phyloP scores from a whole-genome alignment of 2,113 vertebrate species.

The Coptodon bakossiorum region DNA sequence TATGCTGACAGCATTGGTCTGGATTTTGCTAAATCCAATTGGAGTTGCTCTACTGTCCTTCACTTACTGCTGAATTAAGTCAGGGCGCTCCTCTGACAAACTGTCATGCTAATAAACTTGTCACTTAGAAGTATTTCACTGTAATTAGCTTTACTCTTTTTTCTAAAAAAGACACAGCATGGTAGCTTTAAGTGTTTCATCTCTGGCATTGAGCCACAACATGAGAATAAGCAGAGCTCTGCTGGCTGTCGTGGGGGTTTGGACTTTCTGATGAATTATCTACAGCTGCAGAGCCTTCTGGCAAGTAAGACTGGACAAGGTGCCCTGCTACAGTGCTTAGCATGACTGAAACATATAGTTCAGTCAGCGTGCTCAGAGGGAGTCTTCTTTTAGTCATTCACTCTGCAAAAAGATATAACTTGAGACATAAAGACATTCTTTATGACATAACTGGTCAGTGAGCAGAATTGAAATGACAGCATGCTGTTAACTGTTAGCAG shows the following conservation, averaged over 20 bases:
- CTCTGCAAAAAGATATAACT: background rate
- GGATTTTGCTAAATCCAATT: background rate
- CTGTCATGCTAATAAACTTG: background rate
- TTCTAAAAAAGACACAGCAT: background rate
- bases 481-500: background rate
- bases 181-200: background rate
- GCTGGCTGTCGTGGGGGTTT: background rate
- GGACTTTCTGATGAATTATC: constrained; percentile 3
- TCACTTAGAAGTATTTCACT: background rate
- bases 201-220: background rate
- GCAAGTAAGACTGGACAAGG: background rate
- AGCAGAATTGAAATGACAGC: background rate
- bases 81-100: background rate
- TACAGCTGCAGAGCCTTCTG: background rate
- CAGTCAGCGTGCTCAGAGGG: background rate
- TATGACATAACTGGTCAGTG: background rate
- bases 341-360: background rate
- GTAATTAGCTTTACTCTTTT: background rate
- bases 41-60: background rate
- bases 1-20: constrained; percentile 11
- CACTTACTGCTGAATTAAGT: background rate
- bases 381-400: background rate
- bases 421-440: background rate
- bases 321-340: background rate
- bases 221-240: background rate